These are phyloP conservation scores for Origma solitaria DNA, from an alignment of 2,113 vertebrate genomes.

Conservation along the genomic window DNA sequence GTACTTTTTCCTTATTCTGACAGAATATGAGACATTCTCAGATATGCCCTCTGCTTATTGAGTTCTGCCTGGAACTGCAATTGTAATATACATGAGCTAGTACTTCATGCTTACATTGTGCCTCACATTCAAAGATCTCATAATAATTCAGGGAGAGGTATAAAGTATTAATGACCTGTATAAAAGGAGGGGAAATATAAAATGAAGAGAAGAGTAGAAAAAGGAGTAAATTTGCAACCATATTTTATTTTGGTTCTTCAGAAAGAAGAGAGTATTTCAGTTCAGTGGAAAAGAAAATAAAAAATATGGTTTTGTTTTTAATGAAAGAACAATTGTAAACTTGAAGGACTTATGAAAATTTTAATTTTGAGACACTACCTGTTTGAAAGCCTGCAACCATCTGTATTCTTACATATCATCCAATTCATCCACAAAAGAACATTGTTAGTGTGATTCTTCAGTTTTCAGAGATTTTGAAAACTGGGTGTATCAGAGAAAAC, in stretches of 20 bases:
- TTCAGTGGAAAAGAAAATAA: not conserved
- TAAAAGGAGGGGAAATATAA: conserved; percentile 6
- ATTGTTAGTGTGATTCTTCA: not conserved
- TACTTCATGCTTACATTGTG: conserved; percentile 39
- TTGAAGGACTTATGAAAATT: not conserved
- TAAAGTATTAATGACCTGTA: conserved; percentile 29
- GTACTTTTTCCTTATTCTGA: conserved; percentile 37
- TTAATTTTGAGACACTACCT: not conserved
- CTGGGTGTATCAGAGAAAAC: not conserved
- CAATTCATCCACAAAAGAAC: not conserved
- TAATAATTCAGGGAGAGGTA: conserved; percentile 16
- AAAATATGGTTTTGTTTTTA: not conserved
- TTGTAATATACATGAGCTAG: conserved; percentile 32
- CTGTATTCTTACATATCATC: not conserved
- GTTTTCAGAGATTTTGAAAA: not conserved
- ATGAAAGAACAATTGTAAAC: not conserved
- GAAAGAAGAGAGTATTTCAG: not conserved
- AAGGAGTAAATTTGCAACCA: not conserved
- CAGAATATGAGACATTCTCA: conserved; percentile 33
- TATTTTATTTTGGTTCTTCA: not conserved
- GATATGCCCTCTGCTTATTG: conserved; percentile 34
- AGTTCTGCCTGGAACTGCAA: conserved; percentile 35
- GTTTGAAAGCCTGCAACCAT: not conserved
- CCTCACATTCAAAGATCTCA: not conserved
- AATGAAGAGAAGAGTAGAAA: not conserved